Base-by-base conservation (phyloP, 2,797 vertebrate genomes). In the Crenichthys baileyi region DNA sequence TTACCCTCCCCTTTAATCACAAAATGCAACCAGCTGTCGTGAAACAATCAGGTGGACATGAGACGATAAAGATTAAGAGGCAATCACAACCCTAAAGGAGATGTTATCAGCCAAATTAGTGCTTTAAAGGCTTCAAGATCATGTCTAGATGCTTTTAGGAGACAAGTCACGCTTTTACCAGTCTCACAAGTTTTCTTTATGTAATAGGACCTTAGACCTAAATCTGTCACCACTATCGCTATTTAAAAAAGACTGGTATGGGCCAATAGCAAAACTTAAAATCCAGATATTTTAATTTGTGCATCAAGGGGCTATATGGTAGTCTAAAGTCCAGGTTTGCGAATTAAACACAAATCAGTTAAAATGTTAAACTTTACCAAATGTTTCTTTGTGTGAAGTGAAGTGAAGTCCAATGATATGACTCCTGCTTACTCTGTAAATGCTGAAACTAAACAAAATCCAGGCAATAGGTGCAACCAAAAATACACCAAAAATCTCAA, bases 51-150 rank as follows among this genome's bases (percentile, higher is more conserved):
- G 75, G 81, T 73, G 77, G 44, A 72, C 76, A 63, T 26, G 5
- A 77, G 61, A 76, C 18, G 90, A 92, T 91, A 84, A 90, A 84
- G 82, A 90, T 86, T 81, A 87, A 73, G 83, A 75, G 73, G 73
- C 65, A 80, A 91, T 92, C 86, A 86, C n/a, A 61, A 72, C 85
- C 68, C 67, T 1, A 7, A 9, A 46, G 70, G 51, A 70, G 72
- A 63, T 72, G 60, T 87, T 93, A 92, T 93, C 93, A 88, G 91
- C 88, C 83, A 89, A 90, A 93, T 93, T 92, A 93, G 80, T 74
- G 83, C 75, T 16, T 85, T 90, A 90, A 92, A 91, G 88, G 86
- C 79, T 84, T 83, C 82, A 84, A 88, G 91, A 86, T 90, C 91
- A 89, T 78, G 77, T 79, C 61, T 63, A 0, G 50, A 58, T 41